phyloP scores from a whole-genome alignment of 2,113 vertebrate species.

The Corvus cornix region DNA sequence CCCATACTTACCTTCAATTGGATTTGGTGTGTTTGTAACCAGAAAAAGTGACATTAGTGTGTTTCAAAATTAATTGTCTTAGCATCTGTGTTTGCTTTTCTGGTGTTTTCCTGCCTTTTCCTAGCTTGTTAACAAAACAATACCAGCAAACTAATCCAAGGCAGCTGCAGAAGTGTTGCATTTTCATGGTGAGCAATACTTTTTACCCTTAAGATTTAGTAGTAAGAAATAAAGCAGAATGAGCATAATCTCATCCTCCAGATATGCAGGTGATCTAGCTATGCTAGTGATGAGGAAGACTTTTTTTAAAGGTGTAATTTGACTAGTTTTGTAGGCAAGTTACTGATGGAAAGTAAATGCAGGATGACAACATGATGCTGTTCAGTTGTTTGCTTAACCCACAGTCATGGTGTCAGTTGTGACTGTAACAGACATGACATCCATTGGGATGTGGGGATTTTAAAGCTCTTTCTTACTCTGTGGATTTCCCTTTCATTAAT shows the following conservation, averaged over 20 bases:
- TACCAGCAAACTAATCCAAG: neutral
- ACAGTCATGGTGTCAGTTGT: neutral
- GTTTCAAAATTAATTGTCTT: neutral
- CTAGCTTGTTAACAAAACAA: conserved; percentile 30
- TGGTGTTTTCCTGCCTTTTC: neutral
- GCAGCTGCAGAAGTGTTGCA: neutral
- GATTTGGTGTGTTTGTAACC: conserved; percentile 39
- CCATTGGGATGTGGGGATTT: neutral
- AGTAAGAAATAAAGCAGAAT: neutral
- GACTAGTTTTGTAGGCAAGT: neutral
- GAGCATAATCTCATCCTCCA: neutral
- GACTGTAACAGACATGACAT: neutral
- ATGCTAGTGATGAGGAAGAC: neutral
- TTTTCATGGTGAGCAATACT: neutral
- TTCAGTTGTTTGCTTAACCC: neutral
- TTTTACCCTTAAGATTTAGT: neutral
- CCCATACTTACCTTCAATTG: neutral
- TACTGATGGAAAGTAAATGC: neutral
- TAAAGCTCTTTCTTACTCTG: neutral
- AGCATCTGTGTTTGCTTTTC: conserved; percentile 1
- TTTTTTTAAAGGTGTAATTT: neutral
- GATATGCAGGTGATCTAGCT: neutral
- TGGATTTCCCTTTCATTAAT: neutral
- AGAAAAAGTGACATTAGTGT: neutral
- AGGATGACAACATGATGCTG: neutral